A percentile compares a stretch with the other conserved stretches of the same genome.
Evolutionary conservation across 1,140 invertebrate genomes (phyloP).

Genomic region (Drosophila kikkawai): DNA sequence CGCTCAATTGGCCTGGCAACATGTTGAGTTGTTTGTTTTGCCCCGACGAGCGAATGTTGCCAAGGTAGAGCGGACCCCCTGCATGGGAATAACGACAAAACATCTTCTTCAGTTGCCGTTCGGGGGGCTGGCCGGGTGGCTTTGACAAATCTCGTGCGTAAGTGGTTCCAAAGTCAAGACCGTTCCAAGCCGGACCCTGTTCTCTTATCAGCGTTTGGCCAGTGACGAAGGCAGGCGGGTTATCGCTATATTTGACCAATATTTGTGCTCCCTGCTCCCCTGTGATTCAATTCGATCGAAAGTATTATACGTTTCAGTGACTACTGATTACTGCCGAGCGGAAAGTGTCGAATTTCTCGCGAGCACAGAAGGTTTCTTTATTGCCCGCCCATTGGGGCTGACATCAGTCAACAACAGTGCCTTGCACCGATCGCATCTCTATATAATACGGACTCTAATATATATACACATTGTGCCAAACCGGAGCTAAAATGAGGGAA

Average conservation of each 20-base stretch:
- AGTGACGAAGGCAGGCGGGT: slow-evolving; percentile 59
- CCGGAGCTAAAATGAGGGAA: slow-evolving; percentile 4
- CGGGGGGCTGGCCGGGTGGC: slow-evolving; percentile 15
- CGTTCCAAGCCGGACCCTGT: slow-evolving; percentile 58
- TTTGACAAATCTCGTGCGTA: slow-evolving; percentile 56
- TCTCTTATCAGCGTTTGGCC: slow-evolving; percentile 52
- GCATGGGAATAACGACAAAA: slow-evolving; percentile 37
- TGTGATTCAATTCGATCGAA: slow-evolving; percentile 70
- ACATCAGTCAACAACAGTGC: slow-evolving; percentile 61
- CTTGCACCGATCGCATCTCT: slow-evolving; percentile 43
- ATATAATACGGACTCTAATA: slow-evolving; percentile 1
- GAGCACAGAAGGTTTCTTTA: slow-evolving; percentile 62
- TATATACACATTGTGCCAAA: neutral
- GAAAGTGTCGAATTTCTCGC: slow-evolving; percentile 43
- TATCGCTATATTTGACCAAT: slow-evolving; percentile 65
- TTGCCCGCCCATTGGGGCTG: slow-evolving; percentile 36
- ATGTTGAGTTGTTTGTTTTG: slow-evolving; percentile 57
- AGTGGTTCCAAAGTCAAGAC: slow-evolving; percentile 68
- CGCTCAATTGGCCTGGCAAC: slow-evolving; percentile 71
- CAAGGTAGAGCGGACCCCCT: slow-evolving; percentile 33
- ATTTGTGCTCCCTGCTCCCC: slow-evolving; percentile 24
- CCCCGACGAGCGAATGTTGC: slow-evolving; percentile 35
- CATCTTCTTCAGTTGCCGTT: slow-evolving; percentile 41
- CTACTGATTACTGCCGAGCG: slow-evolving; percentile 16
- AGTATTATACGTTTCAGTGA: slow-evolving; percentile 44